Evolutionary conservation across 2,888 invertebrate species (phyloP).

Genomic region (Gastracanthus pulcherrimus): DNA sequence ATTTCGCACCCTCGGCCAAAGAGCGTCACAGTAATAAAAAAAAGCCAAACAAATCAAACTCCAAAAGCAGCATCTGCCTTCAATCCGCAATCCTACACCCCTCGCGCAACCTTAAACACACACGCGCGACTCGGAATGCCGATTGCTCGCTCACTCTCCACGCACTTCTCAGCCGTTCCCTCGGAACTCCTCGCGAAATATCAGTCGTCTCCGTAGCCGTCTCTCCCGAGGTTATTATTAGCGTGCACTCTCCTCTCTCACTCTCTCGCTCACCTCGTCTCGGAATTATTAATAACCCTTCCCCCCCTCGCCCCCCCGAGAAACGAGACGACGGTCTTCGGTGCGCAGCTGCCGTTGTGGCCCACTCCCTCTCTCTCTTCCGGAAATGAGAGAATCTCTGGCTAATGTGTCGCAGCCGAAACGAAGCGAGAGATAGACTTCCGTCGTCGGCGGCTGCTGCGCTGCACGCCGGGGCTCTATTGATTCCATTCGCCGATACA

Average conservation of each 20-base stretch:
- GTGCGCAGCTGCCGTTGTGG: slow-evolving; percentile 10
- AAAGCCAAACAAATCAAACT: no score
- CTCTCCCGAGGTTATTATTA: slow-evolving; percentile 32
- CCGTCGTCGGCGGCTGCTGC: background rate
- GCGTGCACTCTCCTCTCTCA: slow-evolving; percentile 1
- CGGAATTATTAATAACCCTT: slow-evolving; percentile 48
- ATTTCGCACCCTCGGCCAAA: no score
- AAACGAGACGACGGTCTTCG: no score
- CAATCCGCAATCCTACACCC: no score
- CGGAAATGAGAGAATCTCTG: slow-evolving; percentile 27
- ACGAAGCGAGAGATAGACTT: background rate
- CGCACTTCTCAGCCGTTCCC: no score
- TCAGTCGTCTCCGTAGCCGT: background rate
- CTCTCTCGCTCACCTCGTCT: slow-evolving; percentile 30
- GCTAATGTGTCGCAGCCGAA: background rate
- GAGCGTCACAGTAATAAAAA: no score
- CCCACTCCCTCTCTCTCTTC: no score
- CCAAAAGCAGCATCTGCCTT: no score
- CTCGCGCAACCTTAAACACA: no score
- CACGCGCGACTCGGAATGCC: no score
- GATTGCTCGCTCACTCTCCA: no score
- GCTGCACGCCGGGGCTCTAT: background rate
- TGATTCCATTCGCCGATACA: background rate
- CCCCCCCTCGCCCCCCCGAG: no score
- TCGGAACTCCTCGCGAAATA: background rate